Conservation (phyloP, 2,113 vertebrate genomes). For the Cephalopterus ornatus region DNA sequence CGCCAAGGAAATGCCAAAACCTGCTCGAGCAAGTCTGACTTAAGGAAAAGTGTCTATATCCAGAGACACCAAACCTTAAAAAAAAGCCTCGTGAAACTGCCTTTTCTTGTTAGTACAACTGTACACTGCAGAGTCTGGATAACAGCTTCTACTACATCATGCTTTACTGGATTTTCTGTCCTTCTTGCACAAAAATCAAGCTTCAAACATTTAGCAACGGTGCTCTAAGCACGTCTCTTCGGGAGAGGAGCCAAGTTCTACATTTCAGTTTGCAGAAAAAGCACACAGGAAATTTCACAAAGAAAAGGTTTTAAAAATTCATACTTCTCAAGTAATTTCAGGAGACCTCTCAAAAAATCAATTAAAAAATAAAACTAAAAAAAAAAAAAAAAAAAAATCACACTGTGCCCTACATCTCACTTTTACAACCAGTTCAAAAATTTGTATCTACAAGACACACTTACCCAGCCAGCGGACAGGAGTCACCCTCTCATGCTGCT, state of each 20-base stretch:
- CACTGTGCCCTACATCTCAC: background rate
- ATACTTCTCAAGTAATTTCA: background rate
- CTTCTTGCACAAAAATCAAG: background rate
- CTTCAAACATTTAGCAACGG: background rate
- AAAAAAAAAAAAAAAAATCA: rapidly evolving
- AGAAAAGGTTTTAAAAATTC: background rate
- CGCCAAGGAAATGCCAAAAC: background rate
- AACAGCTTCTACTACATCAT: background rate
- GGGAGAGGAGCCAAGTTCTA: background rate
- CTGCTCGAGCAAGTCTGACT: background rate
- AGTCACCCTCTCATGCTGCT: background rate
- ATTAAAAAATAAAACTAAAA: background rate
- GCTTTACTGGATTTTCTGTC: background rate
- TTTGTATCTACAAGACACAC: background rate
- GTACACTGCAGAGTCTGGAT: background rate
- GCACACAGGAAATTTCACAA: background rate
- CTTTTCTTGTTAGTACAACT: background rate
- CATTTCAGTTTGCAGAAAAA: background rate
- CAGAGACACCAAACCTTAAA: background rate
- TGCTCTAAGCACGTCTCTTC: background rate
- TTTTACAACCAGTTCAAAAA: background rate
- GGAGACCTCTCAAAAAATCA: background rate
- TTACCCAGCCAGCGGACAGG: background rate
- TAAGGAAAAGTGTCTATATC: background rate
- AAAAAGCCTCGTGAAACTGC: background rate